phyloP scores from a whole-genome alignment of 1,140 invertebrate genomes.

The Polypedilum vanderplanki region DNA sequence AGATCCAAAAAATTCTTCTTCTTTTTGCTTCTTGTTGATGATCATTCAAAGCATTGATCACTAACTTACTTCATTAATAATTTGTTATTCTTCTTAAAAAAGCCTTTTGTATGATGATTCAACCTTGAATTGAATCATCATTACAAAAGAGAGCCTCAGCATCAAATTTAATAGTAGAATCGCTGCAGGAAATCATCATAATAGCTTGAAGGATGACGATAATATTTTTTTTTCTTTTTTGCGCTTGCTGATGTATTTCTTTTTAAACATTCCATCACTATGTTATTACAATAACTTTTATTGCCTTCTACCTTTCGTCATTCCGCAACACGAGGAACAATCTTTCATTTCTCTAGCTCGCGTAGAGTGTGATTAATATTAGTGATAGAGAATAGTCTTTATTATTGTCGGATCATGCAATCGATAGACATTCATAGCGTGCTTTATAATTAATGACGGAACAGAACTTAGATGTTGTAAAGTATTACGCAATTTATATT shows the following conservation, averaged over 20 bases:
- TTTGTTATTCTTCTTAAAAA: not conserved
- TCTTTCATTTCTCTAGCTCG: not conserved
- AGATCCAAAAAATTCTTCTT: no score
- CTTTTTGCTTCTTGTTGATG: no score
- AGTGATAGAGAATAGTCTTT: no score
- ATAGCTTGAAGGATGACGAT: not conserved
- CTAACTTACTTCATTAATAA: not conserved
- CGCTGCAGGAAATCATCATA: conserved; percentile 16
- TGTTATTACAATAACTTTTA: not conserved
- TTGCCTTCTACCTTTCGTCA: not conserved
- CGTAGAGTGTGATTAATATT: no score
- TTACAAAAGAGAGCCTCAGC: not conserved
- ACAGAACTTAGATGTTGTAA: not conserved
- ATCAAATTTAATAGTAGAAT: conserved; percentile 11
- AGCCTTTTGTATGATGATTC: not conserved
- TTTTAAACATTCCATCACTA: not conserved
- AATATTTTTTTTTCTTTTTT: not conserved
- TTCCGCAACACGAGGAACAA: not conserved
- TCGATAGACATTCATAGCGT: no score
- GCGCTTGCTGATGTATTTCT: not conserved
- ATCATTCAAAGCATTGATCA: not conserved
- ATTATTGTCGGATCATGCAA: no score
- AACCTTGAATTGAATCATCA: conserved; percentile 13
- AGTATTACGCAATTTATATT: not conserved
- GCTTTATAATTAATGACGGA: no score